Base-by-base conservation (phyloP, 2,888 invertebrate genomes). In the Taenaris catops region DNA sequence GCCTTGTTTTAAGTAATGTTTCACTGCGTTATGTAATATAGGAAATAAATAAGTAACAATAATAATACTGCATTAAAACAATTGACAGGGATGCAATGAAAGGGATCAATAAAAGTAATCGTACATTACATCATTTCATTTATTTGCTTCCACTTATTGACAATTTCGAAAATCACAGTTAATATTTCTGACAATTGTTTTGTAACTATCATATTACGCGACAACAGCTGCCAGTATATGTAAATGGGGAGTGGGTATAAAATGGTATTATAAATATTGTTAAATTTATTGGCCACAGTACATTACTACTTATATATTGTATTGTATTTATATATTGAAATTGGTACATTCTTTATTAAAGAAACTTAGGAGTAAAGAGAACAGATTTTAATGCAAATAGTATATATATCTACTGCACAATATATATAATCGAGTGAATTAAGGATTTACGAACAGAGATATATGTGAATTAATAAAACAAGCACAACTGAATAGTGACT, bases 101-200 rank as follows among this genome's bases (percentile, higher is more conserved):
- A 23, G 8, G 23, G 9, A 17, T 17, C 8, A 8, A 25, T 12
- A n/a, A 6, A 32, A 19, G 18, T 17, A 32, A 18, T 8, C 18
- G 16, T 45, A 54, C 42, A 57, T 63, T 66, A 62, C 72, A 74
- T 84, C 74, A 72, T 75, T 79, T 83, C 72, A 76, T 86, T 84
- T 84, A 86, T 81, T 84, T 80, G 78, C 83, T 86, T n/a, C 84
- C 84, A 84, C 83, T 86, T 86, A 86, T 75, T 81, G 84, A 83
- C 84, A 86, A 84, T 84, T 84, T 84, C 74, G 84, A 84, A 81
- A 86, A 86, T 86, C 86, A 86, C 86, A 84, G 86, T 84, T 84
- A 74, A 73, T 58, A 60, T 56, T 78, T 76, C 83, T 80, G 83
- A 84, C 83, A 80, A 67, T 74, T 78, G 68, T 64, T 70, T 66